Evolutionary conservation across 2,113 vertebrate genomes (phyloP), one percentile per base, ranked within the genome.

Genomic region (Petromus typicus): DNA sequence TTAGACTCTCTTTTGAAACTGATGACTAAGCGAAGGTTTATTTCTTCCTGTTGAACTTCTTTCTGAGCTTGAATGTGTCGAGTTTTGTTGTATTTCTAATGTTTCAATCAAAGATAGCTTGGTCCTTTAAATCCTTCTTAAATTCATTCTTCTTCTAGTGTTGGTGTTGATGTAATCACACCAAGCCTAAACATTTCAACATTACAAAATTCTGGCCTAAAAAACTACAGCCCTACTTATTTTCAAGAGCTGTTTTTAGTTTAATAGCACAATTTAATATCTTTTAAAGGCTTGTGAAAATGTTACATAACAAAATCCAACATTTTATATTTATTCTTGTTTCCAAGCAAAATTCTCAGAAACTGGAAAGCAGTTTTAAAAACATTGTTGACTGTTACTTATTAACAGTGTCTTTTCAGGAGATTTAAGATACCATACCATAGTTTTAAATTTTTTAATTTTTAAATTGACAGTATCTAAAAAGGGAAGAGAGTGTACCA

Each of bases 211-310:
- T 96, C 32, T 94, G 86, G 22, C 10, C 76, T 84, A 83, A 67
- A 81, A 56, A 95, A 73, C 22, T 57, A 86, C 0, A 92, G 43
- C 87, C 59, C n/a, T 92, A 40, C 2, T 97, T 45, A 75, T 97
- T 69, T 94, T 92, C 22, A 32, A 57, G 97, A 90, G 66, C 10
- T 89, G 3, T 13, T 96, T 73, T 75, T 48, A 34, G 27, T 95
- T 98, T 96, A 98, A 34, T 57, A 91, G 78, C 2, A 54, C 71
- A 96, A 93, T 96, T 98, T 96, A 94, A 17, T 84, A 43, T 48
- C 20, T 51, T 98, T 98, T 96, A 92, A 97, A 97, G 56, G 3
- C 75, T 93, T 25, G 43, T 93, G 79, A 61, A 97, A 96, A 32
- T 43, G 81, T 78, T 97, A 75, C 91, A 25, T 1, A 95, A 94